Evolutionary conservation across 2,888 invertebrate species (phyloP).

Genomic region (Oligia strigilis): DNA sequence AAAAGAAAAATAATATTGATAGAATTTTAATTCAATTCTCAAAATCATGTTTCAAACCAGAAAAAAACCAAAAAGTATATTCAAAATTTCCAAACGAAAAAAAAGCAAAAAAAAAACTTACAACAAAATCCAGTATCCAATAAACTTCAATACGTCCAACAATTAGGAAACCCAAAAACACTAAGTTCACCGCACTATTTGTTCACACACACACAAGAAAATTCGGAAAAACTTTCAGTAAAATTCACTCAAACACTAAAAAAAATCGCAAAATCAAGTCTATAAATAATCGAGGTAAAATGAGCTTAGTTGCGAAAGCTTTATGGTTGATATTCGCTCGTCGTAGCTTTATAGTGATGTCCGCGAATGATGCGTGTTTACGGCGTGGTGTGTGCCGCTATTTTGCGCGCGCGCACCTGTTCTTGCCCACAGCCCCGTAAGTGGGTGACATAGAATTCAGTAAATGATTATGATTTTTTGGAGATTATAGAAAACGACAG

Average conservation of each 20-base stretch:
- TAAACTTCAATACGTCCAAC: conserved; percentile 42
- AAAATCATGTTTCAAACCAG: not conserved
- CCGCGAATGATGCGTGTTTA: conserved; percentile 80
- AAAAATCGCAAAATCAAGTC: conserved; percentile 32
- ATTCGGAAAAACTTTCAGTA: conserved; percentile 50
- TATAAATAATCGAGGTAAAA: conserved; percentile 36
- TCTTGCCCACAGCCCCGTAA: conserved; percentile 70
- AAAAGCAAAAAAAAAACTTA: conserved; percentile 43
- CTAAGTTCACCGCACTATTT: conserved; percentile 66
- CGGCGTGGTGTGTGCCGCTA: conserved; percentile 81
- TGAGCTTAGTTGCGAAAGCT: conserved; percentile 39
- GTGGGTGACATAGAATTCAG: conserved; percentile 81
- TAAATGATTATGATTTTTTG: conserved; percentile 54
- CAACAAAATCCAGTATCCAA: conserved; percentile 57
- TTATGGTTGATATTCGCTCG: conserved; percentile 71
- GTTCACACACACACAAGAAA: conserved; percentile 60
- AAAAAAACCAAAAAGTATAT: fast-evolving
- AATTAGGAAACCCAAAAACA: conserved; percentile 48
- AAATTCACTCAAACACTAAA: conserved; percentile 50
- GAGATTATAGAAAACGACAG: conserved; percentile 19
- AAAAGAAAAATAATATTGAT: not conserved
- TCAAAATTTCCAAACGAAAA: not conserved
- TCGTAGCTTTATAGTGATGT: conserved; percentile 34
- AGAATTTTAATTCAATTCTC: not conserved
- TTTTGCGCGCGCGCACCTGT: conserved; percentile 83